phyloP scores from a whole-genome alignment of 2,888 invertebrate species.

The Rapana venosa region DNA sequence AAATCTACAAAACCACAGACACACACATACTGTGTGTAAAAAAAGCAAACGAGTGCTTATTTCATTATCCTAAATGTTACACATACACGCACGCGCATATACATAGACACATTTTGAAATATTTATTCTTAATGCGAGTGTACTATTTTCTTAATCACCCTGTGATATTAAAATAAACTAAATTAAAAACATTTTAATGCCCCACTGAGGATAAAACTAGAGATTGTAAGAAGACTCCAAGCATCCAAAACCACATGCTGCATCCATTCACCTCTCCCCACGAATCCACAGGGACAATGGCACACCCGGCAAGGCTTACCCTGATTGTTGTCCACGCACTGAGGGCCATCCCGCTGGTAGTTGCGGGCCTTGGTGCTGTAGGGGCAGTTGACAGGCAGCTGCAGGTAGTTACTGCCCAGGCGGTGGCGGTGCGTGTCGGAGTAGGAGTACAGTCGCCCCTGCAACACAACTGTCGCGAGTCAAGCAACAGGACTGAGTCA shows the following conservation, averaged over 20 bases:
- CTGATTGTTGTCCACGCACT: conserved; percentile 87
- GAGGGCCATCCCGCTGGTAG: conserved; percentile 94
- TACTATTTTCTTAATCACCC: too few species aligned
- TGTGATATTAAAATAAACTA: too few species aligned
- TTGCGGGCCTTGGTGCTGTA: conserved; percentile 83
- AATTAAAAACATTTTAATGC: too few species aligned
- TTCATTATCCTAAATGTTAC: not conserved
- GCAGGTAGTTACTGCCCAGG: conserved; percentile 91
- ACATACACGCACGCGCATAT: not conserved
- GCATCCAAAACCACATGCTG: not conserved
- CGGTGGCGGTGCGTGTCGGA: conserved; percentile 94
- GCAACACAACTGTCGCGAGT: conserved; percentile 27
- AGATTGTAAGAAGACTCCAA: not conserved
- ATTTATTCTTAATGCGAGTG: too few species aligned
- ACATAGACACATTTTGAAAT: not conserved
- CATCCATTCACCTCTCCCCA: not conserved
- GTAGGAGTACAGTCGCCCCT: conserved; percentile 82
- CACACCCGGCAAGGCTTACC: conserved; percentile 76
- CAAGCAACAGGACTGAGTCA: too few species aligned
- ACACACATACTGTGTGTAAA: too few species aligned
- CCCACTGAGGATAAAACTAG: too few species aligned
- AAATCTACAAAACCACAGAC: too few species aligned
- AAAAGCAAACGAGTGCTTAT: too few species aligned
- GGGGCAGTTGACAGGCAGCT: conserved; percentile 97
- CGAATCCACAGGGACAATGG: too few species aligned